Percentiles rank a stretch among this genome's conserved stretches.
phyloP scores from a whole-genome alignment of 2,888 invertebrate species.

The Orthosia gothica region DNA sequence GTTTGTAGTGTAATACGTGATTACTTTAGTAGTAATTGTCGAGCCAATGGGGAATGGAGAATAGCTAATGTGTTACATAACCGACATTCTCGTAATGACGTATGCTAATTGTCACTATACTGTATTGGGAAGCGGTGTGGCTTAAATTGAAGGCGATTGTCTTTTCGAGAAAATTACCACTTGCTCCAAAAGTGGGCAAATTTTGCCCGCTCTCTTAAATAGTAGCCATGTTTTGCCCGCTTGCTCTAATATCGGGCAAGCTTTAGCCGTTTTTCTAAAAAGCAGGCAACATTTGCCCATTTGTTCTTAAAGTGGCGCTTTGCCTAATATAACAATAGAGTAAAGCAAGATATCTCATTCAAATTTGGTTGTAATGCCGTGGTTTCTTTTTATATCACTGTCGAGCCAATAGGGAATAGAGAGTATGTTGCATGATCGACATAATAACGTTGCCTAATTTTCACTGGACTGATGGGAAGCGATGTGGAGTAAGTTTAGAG shows the following conservation, averaged over 20 bases:
- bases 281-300: too few species aligned
- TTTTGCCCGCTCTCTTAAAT: not conserved
- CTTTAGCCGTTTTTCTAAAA: not conserved
- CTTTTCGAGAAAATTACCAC: not conserved
- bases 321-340: not conserved
- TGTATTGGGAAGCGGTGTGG: too few species aligned
- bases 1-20: too few species aligned
- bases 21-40: too few species aligned
- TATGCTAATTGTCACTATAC: too few species aligned
- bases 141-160: too few species aligned
- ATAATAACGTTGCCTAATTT: constrained; percentile 59
- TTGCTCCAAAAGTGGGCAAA: too few species aligned
- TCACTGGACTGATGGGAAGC: constrained; percentile 31
- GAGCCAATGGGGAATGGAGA: too few species aligned
- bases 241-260: not conserved
- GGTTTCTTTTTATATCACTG: too few species aligned
- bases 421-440: constrained; percentile 60
- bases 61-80: too few species aligned
- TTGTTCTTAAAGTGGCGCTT: not conserved
- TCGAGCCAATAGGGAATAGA: constrained; percentile 43
- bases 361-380: too few species aligned
- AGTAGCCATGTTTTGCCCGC: not conserved
- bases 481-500: constrained; percentile 23
- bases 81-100: too few species aligned
- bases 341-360: not conserved